Base-by-base conservation (phyloP, 2,113 vertebrate genomes). In the Megaleporinus macrocephalus region DNA sequence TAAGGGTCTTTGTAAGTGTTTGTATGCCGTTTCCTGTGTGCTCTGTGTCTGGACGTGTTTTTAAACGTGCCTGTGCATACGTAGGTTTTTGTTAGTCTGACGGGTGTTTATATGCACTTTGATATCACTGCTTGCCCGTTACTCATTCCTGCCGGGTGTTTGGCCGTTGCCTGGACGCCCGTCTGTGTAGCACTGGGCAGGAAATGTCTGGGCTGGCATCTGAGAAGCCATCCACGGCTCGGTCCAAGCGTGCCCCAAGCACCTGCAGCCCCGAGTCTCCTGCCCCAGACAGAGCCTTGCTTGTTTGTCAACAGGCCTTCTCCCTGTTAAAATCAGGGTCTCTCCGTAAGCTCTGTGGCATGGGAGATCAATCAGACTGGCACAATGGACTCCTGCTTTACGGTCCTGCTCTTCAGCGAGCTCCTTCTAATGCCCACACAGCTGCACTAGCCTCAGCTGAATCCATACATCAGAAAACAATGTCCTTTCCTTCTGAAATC, bases 121-220 rank as follows among this genome's bases (percentile, higher is more conserved):
- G 88, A 88, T 85, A 71, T 79, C 73, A 55, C 22, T 86, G 83
- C 71, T 68, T 33, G 69, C 76, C 87, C 83, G 85, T 88, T 89
- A 88, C 88, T 92, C 91, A 93, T 94, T 93, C 93, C 86, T 89
- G 65, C 82, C 75, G 82, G 79, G 87, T 84, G n/a, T 87, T 57
- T 90, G 87, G 80, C 86, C 81, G 91, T 94, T 94, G 94, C 93
- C 90, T 89, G 90, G 93, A 89, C 89, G 92, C 93, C 91, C 89
- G 87, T 84, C 88, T 93, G 88, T 92, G 87, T 92, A 83, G 87
- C 85, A 80, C 90, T 86, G 90, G 91, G 88, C 91, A 94, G 92
- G 93, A 94, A 94, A 93, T 93, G 91, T 92, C 91, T 88, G 83
- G 74, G 88, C 70, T 93, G 92, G 92, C 92, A 93, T 91, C 85